A percentile compares a stretch with the other conserved stretches of the same genome.
Conservation (phyloP, 2,113 vertebrate species). For the Saguinus imperator region DNA sequence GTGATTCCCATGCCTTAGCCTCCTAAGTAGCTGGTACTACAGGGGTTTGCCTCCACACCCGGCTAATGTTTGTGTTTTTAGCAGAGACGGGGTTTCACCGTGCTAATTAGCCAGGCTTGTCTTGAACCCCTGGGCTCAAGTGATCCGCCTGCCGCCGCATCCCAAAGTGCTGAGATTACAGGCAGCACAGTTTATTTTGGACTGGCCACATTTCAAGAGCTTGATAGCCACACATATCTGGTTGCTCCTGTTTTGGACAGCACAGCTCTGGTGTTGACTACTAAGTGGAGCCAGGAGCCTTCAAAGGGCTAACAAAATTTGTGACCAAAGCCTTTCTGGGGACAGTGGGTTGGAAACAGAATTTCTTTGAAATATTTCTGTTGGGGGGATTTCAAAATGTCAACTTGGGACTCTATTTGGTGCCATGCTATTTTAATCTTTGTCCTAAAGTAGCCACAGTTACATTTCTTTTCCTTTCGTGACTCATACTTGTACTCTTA, state of each 20-base stretch:
- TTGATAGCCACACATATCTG: neutral
- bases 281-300: conserved; percentile 30
- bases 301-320: neutral
- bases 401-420: neutral
- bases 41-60: no score
- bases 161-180: no score
- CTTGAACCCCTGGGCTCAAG: no score
- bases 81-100: no score
- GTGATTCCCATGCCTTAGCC: no score
- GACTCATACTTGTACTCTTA: neutral
- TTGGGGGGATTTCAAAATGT: conserved; percentile 22
- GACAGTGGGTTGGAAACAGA: conserved; percentile 5
- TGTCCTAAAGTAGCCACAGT: neutral
- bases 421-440: neutral
- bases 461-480: conserved; percentile 11
- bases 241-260: neutral
- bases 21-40: no score
- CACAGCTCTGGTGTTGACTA: neutral
- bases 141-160: no score
- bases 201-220: neutral
- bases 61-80: no score
- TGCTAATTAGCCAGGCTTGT: no score
- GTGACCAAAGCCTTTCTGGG: conserved; percentile 44
- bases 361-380: neutral
- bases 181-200: neutral